Evolutionary conservation across 1,140 invertebrate species (phyloP).

Genomic region (Formica exsecta): DNA sequence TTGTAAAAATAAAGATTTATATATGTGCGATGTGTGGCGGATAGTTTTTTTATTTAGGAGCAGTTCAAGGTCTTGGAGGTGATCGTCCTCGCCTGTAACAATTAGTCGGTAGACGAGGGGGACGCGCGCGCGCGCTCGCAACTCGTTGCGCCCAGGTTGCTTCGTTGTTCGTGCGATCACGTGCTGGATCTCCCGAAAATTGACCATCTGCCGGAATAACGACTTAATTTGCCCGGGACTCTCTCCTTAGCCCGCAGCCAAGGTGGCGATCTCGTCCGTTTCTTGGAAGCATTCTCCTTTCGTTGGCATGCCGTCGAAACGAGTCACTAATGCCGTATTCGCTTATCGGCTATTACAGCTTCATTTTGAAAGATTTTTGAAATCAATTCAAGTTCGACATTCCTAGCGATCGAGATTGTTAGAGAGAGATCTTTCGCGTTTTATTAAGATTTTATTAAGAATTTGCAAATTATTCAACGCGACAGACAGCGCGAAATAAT

Average conservation of each 20-base stretch:
- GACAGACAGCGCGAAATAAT: background rate
- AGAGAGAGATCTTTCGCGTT: background rate
- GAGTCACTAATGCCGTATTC: conserved; percentile 19
- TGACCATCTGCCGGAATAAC: conserved; percentile 85
- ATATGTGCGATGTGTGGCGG: background rate
- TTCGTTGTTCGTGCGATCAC: conserved; percentile 64
- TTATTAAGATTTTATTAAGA: background rate
- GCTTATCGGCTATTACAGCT: conserved; percentile 10
- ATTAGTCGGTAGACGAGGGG: conserved; percentile 64
- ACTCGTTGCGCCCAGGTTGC: conserved; percentile 60
- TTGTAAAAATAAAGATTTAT: background rate
- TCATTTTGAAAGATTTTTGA: conserved; percentile 42
- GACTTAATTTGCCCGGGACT: conserved; percentile 82
- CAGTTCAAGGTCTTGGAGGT: conserved; percentile 39
- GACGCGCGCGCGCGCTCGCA: conserved; percentile 32
- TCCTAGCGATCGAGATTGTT: background rate
- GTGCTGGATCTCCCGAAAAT: conserved; percentile 72
- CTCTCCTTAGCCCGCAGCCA: conserved; percentile 67
- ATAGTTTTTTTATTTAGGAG: background rate
- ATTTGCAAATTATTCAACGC: background rate
- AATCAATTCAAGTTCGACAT: background rate
- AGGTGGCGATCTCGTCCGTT: conserved; percentile 67
- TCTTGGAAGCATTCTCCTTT: conserved; percentile 65
- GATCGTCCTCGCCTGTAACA: conserved; percentile 60
- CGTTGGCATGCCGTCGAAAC: conserved; percentile 40